Conservation (phyloP, 2,113 vertebrate genomes). For the Ictalurus furcatus region DNA sequence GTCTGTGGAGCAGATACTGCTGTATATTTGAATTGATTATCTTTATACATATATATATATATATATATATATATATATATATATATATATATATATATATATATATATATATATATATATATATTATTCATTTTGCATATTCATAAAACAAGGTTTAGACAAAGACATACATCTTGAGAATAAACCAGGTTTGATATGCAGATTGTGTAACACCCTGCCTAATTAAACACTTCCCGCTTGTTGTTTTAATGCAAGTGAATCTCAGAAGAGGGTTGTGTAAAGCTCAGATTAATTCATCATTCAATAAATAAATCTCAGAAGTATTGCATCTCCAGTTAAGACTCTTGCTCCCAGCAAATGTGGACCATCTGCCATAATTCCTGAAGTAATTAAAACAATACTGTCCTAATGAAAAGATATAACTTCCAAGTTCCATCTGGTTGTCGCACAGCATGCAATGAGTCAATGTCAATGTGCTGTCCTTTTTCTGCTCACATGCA, state of each 20-base stretch:
- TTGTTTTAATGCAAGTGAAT: constrained; percentile 58
- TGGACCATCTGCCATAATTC: constrained; percentile 64
- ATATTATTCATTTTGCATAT: neutral
- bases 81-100: too few relatives aligned
- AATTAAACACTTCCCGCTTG: constrained; percentile 64
- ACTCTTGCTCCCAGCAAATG: constrained; percentile 51
- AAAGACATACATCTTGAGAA: constrained; percentile 18
- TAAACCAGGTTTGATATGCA: constrained; percentile 31
- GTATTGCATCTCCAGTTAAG: constrained; percentile 46
- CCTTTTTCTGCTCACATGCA: constrained; percentile 1
- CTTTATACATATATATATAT: neutral
- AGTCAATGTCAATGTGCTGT: constrained; percentile 2
- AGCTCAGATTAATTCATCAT: constrained; percentile 64
- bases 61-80: too few relatives aligned
- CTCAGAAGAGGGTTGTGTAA: constrained; percentile 58
- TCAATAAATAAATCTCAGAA: constrained; percentile 65
- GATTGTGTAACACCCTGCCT: constrained; percentile 56
- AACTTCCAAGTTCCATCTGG: constrained; percentile 12
- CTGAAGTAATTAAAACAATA: constrained; percentile 57
- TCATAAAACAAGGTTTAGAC: neutral
- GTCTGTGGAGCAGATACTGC: neutral
- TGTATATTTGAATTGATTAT: neutral
- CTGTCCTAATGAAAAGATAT: constrained; percentile 52
- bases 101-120: too few relatives aligned
- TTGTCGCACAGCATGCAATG: neutral